phyloP scores from a whole-genome alignment of 2,888 invertebrate species.

The Lagria hirta region DNA sequence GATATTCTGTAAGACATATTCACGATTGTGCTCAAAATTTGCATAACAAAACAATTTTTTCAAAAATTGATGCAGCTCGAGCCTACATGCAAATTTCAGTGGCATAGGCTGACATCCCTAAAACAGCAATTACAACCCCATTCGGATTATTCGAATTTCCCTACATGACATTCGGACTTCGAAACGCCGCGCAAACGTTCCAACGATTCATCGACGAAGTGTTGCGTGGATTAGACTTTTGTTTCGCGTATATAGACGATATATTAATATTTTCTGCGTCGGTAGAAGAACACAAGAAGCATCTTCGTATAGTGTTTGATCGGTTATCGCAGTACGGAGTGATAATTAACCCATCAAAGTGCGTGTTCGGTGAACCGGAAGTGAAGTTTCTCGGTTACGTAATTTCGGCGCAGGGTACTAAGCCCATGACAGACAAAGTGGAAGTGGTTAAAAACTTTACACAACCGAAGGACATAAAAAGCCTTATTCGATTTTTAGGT shows the following conservation, averaged over 20 bases:
- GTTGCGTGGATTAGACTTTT: slow-evolving; percentile 39
- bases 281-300: slow-evolving; percentile 31
- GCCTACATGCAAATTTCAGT: slow-evolving; percentile 49
- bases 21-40: slow-evolving; percentile 37
- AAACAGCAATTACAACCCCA: slow-evolving; percentile 47
- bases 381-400: slow-evolving; percentile 19
- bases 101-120: slow-evolving; percentile 39
- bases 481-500: slow-evolving; percentile 42
- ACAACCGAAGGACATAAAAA: slow-evolving; percentile 37
- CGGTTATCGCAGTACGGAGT: slow-evolving; percentile 35
- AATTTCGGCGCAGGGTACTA: slow-evolving; percentile 35
- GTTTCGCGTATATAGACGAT: slow-evolving; percentile 44
- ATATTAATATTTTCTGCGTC: slow-evolving; percentile 35
- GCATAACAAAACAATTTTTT: slow-evolving; percentile 35
- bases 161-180: slow-evolving; percentile 45
- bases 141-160: slow-evolving; percentile 33
- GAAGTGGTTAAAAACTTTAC: slow-evolving; percentile 36
- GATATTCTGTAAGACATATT: slow-evolving; percentile 41
- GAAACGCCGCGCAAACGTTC: slow-evolving; percentile 51
- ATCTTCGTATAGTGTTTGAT: slow-evolving; percentile 33
- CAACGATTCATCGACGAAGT: slow-evolving; percentile 48
- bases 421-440: slow-evolving; percentile 38
- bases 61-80: slow-evolving; percentile 39
- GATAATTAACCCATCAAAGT: slow-evolving; percentile 41
- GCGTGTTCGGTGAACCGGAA: slow-evolving; percentile 33